Conservation (phyloP, 1,140 invertebrate species). For the Drosophila watanabei region DNA sequence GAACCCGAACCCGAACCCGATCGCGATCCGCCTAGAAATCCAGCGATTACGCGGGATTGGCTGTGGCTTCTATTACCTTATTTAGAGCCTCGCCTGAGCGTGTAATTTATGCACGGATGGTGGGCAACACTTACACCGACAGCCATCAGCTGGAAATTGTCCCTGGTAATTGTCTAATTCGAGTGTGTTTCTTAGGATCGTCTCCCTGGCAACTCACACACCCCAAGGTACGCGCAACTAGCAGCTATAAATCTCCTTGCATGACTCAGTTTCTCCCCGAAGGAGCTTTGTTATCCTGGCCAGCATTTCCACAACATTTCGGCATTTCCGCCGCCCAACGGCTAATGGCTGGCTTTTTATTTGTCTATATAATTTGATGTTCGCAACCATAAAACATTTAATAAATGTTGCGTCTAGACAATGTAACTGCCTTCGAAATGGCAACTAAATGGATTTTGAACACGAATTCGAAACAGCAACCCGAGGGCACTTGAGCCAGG, state of each 20-base stretch:
- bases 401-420: constrained; percentile 84
- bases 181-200: constrained; percentile 23
- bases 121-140: constrained; percentile 59
- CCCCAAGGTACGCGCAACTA: neutral
- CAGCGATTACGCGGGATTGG: constrained; percentile 65
- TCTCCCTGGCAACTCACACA: constrained; percentile 5
- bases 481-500: constrained; percentile 53
- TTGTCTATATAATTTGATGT: constrained; percentile 82
- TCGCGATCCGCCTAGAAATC: constrained; percentile 50
- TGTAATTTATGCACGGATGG: constrained; percentile 74
- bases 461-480: constrained; percentile 72
- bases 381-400: constrained; percentile 80
- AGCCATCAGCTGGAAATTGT: constrained; percentile 31
- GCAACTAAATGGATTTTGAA: constrained; percentile 83
- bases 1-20: constrained; percentile 3
- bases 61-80: constrained; percentile 61
- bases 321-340: constrained; percentile 47
- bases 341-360: constrained; percentile 73
- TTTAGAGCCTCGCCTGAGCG: constrained; percentile 50
- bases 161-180: constrained; percentile 35
- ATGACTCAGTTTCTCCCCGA: constrained; percentile 58
- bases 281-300: constrained; percentile 25
- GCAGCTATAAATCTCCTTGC: constrained; percentile 33
- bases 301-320: constrained; percentile 43
- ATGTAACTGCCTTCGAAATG: constrained; percentile 83